Evolutionary conservation across 2,797 vertebrate genomes (phyloP), one percentile per base, ranked within the genome.

Genomic region (Chaunax sp.): DNA sequence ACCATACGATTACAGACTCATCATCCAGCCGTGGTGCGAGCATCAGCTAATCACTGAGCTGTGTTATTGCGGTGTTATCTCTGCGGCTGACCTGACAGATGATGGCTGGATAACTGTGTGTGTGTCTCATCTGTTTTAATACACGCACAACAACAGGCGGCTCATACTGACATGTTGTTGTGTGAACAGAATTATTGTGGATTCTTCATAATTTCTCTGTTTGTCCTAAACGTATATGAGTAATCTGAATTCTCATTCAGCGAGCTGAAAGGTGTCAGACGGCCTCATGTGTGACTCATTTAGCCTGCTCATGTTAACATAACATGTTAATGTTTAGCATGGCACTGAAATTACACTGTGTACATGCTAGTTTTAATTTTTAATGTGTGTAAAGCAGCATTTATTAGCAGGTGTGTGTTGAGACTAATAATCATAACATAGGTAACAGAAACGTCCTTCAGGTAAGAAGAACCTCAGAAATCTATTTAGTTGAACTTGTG

Each of bases 11-110:
- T 75, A 75, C 53, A 66, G 59, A 22, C 57, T 60, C 64, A 35
- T 80, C 68, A 43, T 11, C 22, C 30, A 10, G 44, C 43, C 40
- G 19, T 13, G 62, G 40, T 49, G 45, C 11, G 12, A 53, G 50
- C 66, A 53, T 76, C 80, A 69, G 62, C 5, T 37, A 75, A 59
- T 49, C 41, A 50, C 69, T 67, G 80, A 86, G 70, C 77, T 68
- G 86, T 72, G 72, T 78, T 75, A 87, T 83, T 82, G 63, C 73
- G 40, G 49, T 11, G 59, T 80, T 87, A 82, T 87, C 78, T 69
- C 74, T 52, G 60, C 47, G 40, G 70, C 60, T 5, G 49, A 23
- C 46, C 66, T 51, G 63, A 77, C 75, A 69, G 56, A 12, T 45
- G 60, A 66, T 11, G 40, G 58, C 71, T 67, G 26, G 46, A 49